Conservation (phyloP, 30 jellyfish, hydroid and myxozoan species). For the Cassiopea xamachana region DNA sequence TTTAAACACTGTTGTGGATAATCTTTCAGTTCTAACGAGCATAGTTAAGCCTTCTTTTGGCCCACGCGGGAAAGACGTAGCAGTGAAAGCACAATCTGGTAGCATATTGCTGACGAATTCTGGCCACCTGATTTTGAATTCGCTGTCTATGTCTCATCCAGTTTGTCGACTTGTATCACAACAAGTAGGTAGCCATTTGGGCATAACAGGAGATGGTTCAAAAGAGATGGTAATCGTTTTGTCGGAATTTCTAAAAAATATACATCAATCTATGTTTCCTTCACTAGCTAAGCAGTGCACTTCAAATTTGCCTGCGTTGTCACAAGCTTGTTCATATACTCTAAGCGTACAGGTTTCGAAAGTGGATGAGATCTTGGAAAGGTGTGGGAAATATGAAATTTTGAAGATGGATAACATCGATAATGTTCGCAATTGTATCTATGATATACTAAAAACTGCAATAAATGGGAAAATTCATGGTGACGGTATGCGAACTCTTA, state of each 20-base stretch:
- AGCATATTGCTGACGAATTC: slow-evolving; percentile 64
- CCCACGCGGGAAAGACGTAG: slow-evolving; percentile 75
- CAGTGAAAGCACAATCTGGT: slow-evolving; percentile 65
- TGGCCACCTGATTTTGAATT: slow-evolving; percentile 39
- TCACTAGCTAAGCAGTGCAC: not conserved
- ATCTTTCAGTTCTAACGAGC: slow-evolving; percentile 4
- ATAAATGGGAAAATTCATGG: slow-evolving; percentile 40
- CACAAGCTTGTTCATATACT: slow-evolving; percentile 33
- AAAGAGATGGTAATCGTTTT: slow-evolving; percentile 47
- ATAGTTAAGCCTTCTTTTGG: slow-evolving; percentile 58
- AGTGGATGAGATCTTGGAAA: not conserved
- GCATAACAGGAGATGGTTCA: slow-evolving; percentile 65
- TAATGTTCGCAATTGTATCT: not conserved
- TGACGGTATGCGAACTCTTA: not conserved
- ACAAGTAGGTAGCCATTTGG: slow-evolving; percentile 24
- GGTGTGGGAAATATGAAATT: not conserved
- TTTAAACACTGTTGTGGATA: slow-evolving; percentile 51
- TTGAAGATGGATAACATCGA: not conserved
- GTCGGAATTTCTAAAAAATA: slow-evolving; percentile 16
- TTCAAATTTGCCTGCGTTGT: slow-evolving; percentile 36
- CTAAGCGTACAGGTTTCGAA: not conserved
- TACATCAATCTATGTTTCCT: not conserved
- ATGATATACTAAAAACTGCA: slow-evolving; percentile 7
- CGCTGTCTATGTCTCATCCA: slow-evolving; percentile 61
- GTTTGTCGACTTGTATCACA: slow-evolving; percentile 28